Percentiles rank a stretch among this genome's conserved stretches.
These are phyloP conservation scores for Bombus affinis DNA, from an alignment of 1,140 invertebrate genomes.

Conservation along the genomic window DNA sequence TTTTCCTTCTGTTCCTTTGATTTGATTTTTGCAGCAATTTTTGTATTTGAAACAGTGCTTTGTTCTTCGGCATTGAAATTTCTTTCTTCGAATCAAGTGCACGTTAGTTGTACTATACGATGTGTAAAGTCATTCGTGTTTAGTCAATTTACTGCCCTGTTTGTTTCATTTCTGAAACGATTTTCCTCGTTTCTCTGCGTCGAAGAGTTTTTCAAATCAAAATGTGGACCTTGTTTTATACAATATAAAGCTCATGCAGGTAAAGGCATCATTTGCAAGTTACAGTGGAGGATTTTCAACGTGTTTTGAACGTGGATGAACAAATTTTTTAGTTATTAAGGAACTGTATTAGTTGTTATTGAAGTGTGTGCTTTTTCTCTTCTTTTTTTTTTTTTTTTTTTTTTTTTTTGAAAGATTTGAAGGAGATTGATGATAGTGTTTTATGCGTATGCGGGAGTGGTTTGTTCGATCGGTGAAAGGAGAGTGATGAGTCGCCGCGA, in stretches of 20 bases:
- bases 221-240: no score
- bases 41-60: background rate
- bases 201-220: no score
- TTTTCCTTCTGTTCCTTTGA: background rate
- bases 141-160: no score
- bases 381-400: no score
- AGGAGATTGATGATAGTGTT: background rate
- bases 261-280: no score
- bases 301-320: no score
- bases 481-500: slow-evolving; percentile 7
- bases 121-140: background rate
- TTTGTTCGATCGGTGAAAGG: slow-evolving; percentile 20
- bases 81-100: background rate
- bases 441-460: background rate
- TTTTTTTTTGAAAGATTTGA: background rate
- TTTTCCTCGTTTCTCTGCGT: no score
- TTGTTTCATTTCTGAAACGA: no score
- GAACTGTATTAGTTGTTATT: background rate
- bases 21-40: background rate
- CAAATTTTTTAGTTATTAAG: no score
- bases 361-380: no score
- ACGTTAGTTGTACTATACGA: background rate
- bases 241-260: no score
- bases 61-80: background rate
- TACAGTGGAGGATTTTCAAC: no score